Evolutionary conservation across 2,888 invertebrate species (phyloP), one percentile per base, ranked within the genome.

Genomic region (Subacronicta megacephala): DNA sequence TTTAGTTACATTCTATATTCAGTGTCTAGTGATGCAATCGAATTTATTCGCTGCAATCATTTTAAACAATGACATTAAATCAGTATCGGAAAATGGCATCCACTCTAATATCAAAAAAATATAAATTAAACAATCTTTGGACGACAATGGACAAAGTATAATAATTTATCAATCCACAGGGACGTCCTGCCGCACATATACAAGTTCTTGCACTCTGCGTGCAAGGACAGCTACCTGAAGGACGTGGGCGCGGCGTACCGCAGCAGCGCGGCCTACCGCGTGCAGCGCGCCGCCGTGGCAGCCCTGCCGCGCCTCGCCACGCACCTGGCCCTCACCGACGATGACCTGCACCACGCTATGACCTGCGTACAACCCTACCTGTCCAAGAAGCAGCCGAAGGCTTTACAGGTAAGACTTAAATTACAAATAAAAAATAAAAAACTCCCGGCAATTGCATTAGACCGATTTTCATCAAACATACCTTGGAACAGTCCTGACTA

Each of bases 181-280:
- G 96, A 97, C 75, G 95, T 96, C 0, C 86, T 97, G 15, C 97
- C 97, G 0, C 88, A 92, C 47, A 79, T 97, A 7, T 95, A 95
- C 72, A 81, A 87, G 47, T 95, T 95, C 76, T 89, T 97, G 3
- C 78, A 74, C 20, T 90, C 89, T 44, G 91, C 95, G 0, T 85
- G 95, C 0, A 77, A 82, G 16, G 95, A 95, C 64, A 97, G 96
- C 81, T 90, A 91, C 62, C 89, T 95, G 56, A 95, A 95, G 78
- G 95, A 95, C 81, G 85, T 85, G 5, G 95, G 95, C 1, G 90
- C 95, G 0, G 85, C 94, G 9, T 96, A 96, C 83, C 91, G 95
- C 66, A 94, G 89, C 62, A 82, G 81, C 35, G 62, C 60, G 67
- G 88, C 88, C 0, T 96, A 92, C 85, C 91, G 93, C 70, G 84